phyloP scores from a whole-genome alignment of 2,888 invertebrate genomes.

The Stenotaenia linearis region DNA sequence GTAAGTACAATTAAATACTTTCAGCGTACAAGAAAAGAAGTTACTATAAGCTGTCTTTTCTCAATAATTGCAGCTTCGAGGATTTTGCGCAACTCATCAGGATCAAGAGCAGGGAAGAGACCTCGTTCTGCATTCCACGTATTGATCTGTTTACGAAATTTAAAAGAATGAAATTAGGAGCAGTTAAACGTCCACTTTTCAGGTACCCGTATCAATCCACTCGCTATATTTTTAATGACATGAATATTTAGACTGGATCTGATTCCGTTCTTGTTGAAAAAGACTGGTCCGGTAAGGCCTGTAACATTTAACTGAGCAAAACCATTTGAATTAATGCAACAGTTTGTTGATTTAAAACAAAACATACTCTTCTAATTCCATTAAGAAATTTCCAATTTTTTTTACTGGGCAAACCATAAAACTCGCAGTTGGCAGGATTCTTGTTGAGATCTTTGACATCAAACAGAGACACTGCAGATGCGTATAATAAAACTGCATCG shows the following conservation, averaged over 20 bases:
- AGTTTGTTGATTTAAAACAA: background rate
- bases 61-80: background rate
- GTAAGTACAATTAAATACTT: too few relatives aligned
- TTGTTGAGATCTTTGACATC: slow-evolving; percentile 50
- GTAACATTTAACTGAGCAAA: slow-evolving; percentile 70
- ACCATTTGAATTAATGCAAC: background rate
- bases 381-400: background rate
- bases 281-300: slow-evolving; percentile 83
- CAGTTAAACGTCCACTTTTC: too few relatives aligned
- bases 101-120: background rate
- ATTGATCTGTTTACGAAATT: background rate
- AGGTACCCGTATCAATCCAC: background rate
- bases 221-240: background rate
- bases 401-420: background rate
- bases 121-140: slow-evolving; percentile 28
- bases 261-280: slow-evolving; percentile 82
- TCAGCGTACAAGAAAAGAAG: background rate
- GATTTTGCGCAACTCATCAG: background rate
- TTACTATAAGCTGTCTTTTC: background rate
- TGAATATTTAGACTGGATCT: slow-evolving; percentile 73
- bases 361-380: background rate
- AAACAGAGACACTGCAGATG: slow-evolving; percentile 44
- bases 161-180: too few relatives aligned
- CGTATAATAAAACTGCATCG: slow-evolving; percentile 49
- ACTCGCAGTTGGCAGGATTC: background rate